phyloP scores from a whole-genome alignment of 2,113 vertebrate genomes.

The Catharus fuscescens region DNA sequence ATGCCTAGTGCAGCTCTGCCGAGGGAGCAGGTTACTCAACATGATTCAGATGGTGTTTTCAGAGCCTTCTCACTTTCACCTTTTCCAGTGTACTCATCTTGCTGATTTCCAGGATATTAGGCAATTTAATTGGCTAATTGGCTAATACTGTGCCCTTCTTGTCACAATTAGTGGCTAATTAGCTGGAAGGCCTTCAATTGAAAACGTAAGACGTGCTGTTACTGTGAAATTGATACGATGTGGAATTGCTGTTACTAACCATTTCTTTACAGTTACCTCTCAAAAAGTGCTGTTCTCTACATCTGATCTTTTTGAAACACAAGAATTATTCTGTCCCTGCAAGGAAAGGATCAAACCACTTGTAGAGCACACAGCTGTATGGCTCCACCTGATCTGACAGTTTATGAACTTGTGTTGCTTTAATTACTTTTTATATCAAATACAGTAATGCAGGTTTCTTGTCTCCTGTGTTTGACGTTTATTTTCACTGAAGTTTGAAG shows the following conservation, averaged over 20 bases:
- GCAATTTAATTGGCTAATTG: conserved; percentile 71
- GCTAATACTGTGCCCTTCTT: conserved; percentile 54
- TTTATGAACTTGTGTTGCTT: conserved; percentile 28
- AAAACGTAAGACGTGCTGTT: conserved; percentile 39
- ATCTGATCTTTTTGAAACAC: conserved; percentile 53
- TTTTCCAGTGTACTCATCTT: conserved; percentile 72
- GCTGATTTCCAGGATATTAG: conserved; percentile 45
- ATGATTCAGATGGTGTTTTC: conserved; percentile 28
- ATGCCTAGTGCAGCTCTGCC: conserved; percentile 57
- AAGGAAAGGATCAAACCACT: conserved; percentile 6
- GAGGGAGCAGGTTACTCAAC: conserved; percentile 60
- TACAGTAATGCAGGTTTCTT: conserved; percentile 29
- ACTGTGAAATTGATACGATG: conserved; percentile 62
- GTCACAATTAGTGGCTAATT: conserved; percentile 63
- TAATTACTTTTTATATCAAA: background rate
- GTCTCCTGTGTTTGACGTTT: background rate
- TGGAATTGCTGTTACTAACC: conserved; percentile 70
- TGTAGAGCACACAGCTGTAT: background rate
- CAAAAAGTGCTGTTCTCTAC: conserved; percentile 58
- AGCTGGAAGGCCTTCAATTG: conserved; percentile 50
- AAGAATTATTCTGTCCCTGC: conserved; percentile 27
- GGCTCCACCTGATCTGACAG: conserved; percentile 27
- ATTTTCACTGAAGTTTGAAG: conserved; percentile 25
- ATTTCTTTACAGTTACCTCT: conserved; percentile 76
- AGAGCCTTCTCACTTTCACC: conserved; percentile 73